Conservation (phyloP, 2,113 vertebrate species). For the Tyrannus savana region DNA sequence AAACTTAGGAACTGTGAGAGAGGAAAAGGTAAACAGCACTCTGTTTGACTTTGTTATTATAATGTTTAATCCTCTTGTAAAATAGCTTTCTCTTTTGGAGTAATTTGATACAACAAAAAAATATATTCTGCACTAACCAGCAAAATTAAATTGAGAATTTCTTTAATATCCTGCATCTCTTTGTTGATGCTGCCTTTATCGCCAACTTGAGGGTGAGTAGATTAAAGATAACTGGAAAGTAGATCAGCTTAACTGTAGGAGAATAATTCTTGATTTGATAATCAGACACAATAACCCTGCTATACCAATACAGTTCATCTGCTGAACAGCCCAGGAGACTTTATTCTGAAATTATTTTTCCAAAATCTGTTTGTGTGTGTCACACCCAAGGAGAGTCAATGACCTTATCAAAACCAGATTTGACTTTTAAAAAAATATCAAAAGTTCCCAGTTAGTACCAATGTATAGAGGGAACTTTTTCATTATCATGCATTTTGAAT, state of each 20-base stretch:
- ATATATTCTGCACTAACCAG: background rate
- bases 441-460: background rate
- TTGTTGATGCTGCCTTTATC: background rate
- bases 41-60: background rate
- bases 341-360: background rate
- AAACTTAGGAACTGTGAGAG: background rate
- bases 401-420: background rate
- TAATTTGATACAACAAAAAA: background rate
- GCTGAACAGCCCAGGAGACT: background rate
- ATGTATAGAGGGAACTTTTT: background rate
- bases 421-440: background rate
- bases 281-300: fast-evolving
- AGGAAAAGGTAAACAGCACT: background rate
- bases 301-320: fast-evolving
- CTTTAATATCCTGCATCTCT: background rate
- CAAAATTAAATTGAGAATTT: background rate
- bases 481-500: background rate
- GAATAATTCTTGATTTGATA: background rate
- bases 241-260: background rate
- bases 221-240: background rate
- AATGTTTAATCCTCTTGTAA: background rate
- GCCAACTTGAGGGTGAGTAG: background rate
- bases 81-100: background rate
- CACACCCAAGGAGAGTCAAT: background rate
- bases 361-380: background rate